Conservation (phyloP, 2,113 vertebrate genomes). For the Romanogobio albipinnatus region DNA sequence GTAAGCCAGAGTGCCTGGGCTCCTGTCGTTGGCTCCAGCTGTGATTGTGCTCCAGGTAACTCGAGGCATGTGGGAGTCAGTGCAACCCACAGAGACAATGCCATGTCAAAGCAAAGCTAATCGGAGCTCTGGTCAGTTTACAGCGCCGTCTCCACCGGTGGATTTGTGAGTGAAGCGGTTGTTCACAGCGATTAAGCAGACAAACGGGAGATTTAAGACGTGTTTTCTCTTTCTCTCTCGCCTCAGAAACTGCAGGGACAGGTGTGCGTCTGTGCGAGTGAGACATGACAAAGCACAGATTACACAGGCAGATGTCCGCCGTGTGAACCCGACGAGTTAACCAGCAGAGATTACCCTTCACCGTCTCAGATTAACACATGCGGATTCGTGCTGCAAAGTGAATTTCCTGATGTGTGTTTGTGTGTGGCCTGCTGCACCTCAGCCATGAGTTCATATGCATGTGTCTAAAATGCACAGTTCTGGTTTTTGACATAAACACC, state of each 20-base stretch:
- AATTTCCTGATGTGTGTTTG: neutral
- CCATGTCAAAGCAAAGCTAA: constrained; percentile 58
- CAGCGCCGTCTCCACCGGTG: constrained; percentile 25
- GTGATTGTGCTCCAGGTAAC: constrained; percentile 28
- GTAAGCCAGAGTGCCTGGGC: neutral
- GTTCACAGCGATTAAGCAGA: constrained; percentile 19
- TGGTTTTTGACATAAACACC: neutral
- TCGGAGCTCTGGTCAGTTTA: constrained; percentile 51
- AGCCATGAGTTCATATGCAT: neutral
- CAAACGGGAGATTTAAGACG: constrained; percentile 13
- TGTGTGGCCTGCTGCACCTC: constrained; percentile 1
- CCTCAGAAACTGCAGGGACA: constrained; percentile 44
- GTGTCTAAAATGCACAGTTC: neutral
- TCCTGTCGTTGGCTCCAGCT: neutral
- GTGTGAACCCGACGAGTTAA: constrained; percentile 57
- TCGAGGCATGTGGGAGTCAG: neutral
- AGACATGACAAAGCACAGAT: constrained; percentile 49
- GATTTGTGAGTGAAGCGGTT: constrained; percentile 37
- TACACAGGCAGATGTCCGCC: constrained; percentile 49
- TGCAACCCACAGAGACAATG: constrained; percentile 53
- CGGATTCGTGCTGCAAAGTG: neutral
- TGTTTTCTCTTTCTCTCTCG: constrained; percentile 20
- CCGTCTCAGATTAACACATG: constrained; percentile 63
- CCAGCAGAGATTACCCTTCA: constrained; percentile 57
- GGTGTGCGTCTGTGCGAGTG: constrained; percentile 62